Conservation (phyloP, 2,888 invertebrate genomes). For the Timandra comae region DNA sequence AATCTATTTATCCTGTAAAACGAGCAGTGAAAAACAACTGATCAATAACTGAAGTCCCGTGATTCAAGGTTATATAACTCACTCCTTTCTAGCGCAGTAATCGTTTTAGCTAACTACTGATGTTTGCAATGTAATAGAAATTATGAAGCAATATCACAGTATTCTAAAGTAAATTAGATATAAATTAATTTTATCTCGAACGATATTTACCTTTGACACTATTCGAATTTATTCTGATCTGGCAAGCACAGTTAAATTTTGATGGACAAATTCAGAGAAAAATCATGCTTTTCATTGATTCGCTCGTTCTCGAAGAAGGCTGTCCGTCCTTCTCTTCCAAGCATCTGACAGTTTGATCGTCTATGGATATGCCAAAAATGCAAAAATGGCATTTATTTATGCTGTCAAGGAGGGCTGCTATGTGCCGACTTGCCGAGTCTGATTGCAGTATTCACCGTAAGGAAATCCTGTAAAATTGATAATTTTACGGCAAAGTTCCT, state of each 20-base stretch:
- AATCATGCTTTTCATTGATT: constrained; percentile 46
- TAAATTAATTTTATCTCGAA: constrained; percentile 29
- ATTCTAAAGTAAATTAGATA: constrained; percentile 14
- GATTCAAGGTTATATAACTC: constrained; percentile 77
- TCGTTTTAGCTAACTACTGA: constrained; percentile 30
- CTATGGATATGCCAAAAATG: no score
- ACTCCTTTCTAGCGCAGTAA: constrained; percentile 50
- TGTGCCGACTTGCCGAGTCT: no score
- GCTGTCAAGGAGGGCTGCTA: no score
- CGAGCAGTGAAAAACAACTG: constrained; percentile 35
- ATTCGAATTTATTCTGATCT: constrained; percentile 46
- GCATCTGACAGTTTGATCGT: neutral
- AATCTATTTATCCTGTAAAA: constrained; percentile 26
- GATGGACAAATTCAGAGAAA: constrained; percentile 52
- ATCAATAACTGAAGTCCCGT: constrained; percentile 70
- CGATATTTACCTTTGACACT: constrained; percentile 67
- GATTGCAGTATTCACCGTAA: no score
- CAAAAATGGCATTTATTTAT: constrained; percentile 1
- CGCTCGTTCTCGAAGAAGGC: constrained; percentile 29
- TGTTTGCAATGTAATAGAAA: constrained; percentile 18
- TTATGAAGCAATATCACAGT: constrained; percentile 17
- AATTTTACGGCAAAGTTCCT: no score
- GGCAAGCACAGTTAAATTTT: constrained; percentile 58
- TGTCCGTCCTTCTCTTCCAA: constrained; percentile 20
- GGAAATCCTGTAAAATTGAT: no score